Base-by-base conservation (phyloP, 2,797 vertebrate species). In the Scarus forsteni region DNA sequence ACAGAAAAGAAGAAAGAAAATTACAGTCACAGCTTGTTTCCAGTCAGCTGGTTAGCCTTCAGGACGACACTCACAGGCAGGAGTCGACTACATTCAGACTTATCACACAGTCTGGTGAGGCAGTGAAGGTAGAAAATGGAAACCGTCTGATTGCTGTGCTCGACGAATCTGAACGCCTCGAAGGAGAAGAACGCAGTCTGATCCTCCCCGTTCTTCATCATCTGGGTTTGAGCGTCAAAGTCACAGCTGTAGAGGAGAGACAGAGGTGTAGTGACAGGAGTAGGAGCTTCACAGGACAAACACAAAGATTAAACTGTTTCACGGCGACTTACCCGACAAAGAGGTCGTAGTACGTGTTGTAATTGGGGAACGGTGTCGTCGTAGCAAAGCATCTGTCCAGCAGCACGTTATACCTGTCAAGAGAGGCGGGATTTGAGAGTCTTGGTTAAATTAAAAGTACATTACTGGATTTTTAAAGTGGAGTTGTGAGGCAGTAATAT, bases 91-190 rank as follows among this genome's bases (percentile, higher is more conserved):
- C 94, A 95, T 3, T 39, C 15, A 19, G 85, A 67, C 62, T 72
- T 88, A 45, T 93, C 91, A 60, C 93, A 94, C 15, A 94, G 92
- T 61, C 93, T 78, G 63, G 91, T 92, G 70, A 84, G 19, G 36
- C 92, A 93, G 81, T 93, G 92, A 56, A 94, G 67, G 85, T 90
- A 92, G 88, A 94, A 94, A n/a, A 76, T 89, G 35, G 94, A 94
- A 66, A 94, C 12, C 0, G 81, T 73, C 59, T 60, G 27, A 65
- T 94, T 87, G 58, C 83, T 91, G 77, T 94, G 92, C 73, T 89
- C 73, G 50, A 92, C 68, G 52, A 94, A 94, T 80, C 93, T 76
- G 79, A 94, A 94, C 38, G 92, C 91, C 77, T 94, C 93, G 36
- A 94, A 94, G 53, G 82, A 83, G 81, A 93, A 94, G 0, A 8